Evolutionary conservation across 2,888 invertebrate species (phyloP).

Genomic region (Aspidiotus rigidus): DNA sequence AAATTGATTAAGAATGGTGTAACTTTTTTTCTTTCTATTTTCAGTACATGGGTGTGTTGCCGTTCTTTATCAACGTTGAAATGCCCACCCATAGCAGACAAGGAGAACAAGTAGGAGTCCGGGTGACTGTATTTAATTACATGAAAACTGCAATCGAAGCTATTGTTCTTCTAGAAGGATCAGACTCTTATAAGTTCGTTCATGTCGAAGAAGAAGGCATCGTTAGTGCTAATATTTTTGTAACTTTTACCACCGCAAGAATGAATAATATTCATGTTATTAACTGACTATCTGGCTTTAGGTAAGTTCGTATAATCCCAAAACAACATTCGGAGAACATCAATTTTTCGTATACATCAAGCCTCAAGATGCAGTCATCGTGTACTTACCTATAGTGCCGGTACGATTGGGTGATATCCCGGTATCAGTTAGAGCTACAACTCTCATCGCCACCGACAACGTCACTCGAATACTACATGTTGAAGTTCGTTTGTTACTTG

Average conservation of each 20-base stretch:
- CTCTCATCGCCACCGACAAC: constrained; percentile 63
- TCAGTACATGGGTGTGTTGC: constrained; percentile 77
- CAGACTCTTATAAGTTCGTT: constrained; percentile 79
- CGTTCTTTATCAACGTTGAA: constrained; percentile 91
- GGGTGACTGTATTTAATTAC: constrained; percentile 90
- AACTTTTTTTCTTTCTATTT: constrained; percentile 35
- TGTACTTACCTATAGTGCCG: constrained; percentile 84
- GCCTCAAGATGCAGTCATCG: constrained; percentile 68
- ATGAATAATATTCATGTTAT: constrained; percentile 23
- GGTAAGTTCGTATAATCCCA: constrained; percentile 76
- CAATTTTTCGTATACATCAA: constrained; percentile 84
- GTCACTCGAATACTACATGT: constrained; percentile 58
- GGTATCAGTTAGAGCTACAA: constrained; percentile 66
- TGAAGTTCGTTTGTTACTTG: constrained; percentile 47
- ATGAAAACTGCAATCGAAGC: constrained; percentile 75
- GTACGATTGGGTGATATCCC: constrained; percentile 64
- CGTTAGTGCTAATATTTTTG: constrained; percentile 44
- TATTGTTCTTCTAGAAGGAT: constrained; percentile 73
- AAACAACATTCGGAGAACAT: constrained; percentile 85
- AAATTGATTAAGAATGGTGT: not conserved
- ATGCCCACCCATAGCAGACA: constrained; percentile 73
- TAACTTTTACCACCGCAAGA: not conserved
- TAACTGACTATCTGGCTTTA: constrained; percentile 31
- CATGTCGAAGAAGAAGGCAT: constrained; percentile 83
- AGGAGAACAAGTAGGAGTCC: constrained; percentile 87